Evolutionary conservation across 2,888 invertebrate species (phyloP), one percentile per base, ranked within the genome.

Genomic region (Cephus spinipes): DNA sequence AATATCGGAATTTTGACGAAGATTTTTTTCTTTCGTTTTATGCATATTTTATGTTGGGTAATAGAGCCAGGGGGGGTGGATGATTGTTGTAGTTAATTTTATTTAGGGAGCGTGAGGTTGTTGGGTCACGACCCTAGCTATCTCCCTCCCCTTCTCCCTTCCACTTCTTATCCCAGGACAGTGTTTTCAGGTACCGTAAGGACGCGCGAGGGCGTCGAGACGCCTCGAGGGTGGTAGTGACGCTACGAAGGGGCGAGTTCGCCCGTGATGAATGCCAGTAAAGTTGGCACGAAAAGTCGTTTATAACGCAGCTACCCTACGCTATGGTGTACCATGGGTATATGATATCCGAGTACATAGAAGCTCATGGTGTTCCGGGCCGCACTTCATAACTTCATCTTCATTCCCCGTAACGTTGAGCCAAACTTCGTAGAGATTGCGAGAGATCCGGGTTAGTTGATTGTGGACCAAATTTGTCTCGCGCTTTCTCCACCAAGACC

Each of bases 201-300:
- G 55, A 55, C 55, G 55, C 55, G 23, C 55, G 55, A 55, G 55
- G 23, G 55, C 55, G 55, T 23, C 55, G 23, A 9, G 55, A 55
- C 55, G 55, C 55, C 55, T 2, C 23, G 23, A 55, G 55, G 55
- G 23, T 55, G 55, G 55, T 23, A 55, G 55, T 9, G 55, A 55
- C 23, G 55, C 55, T 55, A 1, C 9, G 23, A 82, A 81, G 79
- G 81, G 85, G 87, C 81, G 83, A 86, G 86, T 86, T 87, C 85
- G 85, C 12, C 86, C 84, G 87, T 89, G 90, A 90, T 90, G 90
- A 90, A 90, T 90, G 90, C 89, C 86, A 87, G 88, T 85, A 90
- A 89, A 90, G 87, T 90, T 90, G 81, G 86, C 87, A 85, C 88
- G 88, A 89, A 89, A 90, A 89, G 89, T 89, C 90, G 89, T 90